Conservation (phyloP, 2,888 invertebrate species). For the Drosophila merina region DNA sequence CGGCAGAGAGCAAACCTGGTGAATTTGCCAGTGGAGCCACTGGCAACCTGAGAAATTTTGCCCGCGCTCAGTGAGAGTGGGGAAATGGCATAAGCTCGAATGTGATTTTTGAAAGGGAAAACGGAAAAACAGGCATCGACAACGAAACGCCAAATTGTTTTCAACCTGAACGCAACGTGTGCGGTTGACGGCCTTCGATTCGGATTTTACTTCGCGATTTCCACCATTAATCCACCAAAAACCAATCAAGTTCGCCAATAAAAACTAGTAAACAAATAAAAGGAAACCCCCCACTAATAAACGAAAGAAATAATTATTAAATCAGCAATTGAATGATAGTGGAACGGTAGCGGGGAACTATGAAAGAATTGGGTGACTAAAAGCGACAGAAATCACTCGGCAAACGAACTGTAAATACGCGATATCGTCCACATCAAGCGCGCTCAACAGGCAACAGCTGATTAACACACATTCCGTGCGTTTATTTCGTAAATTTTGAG, state of each 20-base stretch:
- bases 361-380: slow-evolving; percentile 67
- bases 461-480: slow-evolving; percentile 27
- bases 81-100: too few species aligned
- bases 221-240: slow-evolving; percentile 32
- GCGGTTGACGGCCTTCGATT: slow-evolving; percentile 49
- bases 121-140: too few species aligned
- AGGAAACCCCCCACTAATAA: slow-evolving; percentile 8
- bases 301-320: slow-evolving; percentile 12
- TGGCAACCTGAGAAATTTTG: slow-evolving; percentile 8
- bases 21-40: neutral
- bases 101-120: too few species aligned
- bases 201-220: slow-evolving; percentile 9
- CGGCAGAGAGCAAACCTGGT: slow-evolving; percentile 44
- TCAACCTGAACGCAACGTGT: slow-evolving; percentile 50
- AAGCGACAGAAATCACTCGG: slow-evolving; percentile 5
- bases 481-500: neutral
- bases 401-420: slow-evolving; percentile 34
- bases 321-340: slow-evolving; percentile 17
- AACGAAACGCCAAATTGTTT: slow-evolving; percentile 11
- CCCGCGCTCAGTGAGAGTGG: slow-evolving; percentile 19
- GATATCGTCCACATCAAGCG: slow-evolving; percentile 18
- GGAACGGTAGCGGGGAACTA: slow-evolving; percentile 53
- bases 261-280: slow-evolving; percentile 41
- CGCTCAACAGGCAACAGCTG: slow-evolving; percentile 53
- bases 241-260: slow-evolving; percentile 20